Evolutionary conservation across 2,797 vertebrate species (phyloP), one percentile per base, ranked within the genome.

Genomic region (Brachyalestes nurse): DNA sequence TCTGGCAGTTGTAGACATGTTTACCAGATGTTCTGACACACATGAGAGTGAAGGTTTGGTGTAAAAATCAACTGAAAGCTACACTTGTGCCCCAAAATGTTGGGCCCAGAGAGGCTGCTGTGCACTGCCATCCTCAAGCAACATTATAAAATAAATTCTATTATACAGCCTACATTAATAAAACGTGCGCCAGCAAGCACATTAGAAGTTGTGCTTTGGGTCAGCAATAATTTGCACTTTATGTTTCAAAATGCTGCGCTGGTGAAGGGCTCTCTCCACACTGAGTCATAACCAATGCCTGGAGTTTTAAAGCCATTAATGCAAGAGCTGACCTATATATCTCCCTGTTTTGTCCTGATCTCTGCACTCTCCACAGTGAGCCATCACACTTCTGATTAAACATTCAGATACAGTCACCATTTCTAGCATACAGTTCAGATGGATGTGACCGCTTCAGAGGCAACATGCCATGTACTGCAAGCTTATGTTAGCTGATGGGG

Each of bases 261-360:
- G 25, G 16, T 64, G 9, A 38, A 64, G 16, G 38, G 16, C 16
- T 40, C 25, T 19, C 62, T 19, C 34, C 34, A 40, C 62, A 40
- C 38, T 40, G 64, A 66, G 64, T 66, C 64, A 66, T 66, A 40
- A 38, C 38, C 34, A 42, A 10, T 34, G 38, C 12, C 71, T 61
- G 34, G 45, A 51, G 57, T 67, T 75, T 77, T 53, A 14, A 72
- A 45, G 62, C n/a, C 64, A 58, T 62, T 28, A 57, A 65, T 65
- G 47, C 49, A 34, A 25, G 25, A 70, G 58, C 49, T 80, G 73
- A 80, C 77, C 58, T 79, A 72, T 72, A 75, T 76, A 76, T 75
- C 73, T 55, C 25, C 49, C 13, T 72, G 45, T 7, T 34, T 72
- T 72, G 55, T 72, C 23, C 67, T 25, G n/a, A 71, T 38, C 51